Base-by-base conservation (phyloP, 2,888 invertebrate species). In the Hedya salicella region DNA sequence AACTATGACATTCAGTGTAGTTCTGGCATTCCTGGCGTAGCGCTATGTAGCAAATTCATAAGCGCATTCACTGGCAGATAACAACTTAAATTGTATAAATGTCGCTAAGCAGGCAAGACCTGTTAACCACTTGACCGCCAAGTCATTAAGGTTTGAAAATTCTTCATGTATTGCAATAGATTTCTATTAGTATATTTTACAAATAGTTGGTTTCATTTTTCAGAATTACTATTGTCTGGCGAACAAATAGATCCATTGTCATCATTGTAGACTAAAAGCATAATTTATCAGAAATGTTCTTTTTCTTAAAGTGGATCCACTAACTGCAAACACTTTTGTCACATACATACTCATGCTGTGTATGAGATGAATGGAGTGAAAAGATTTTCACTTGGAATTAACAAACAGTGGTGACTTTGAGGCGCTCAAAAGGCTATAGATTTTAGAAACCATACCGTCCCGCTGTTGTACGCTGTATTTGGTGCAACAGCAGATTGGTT, bases 401-500 rank as follows among this genome's bases (percentile, higher is more conserved):
- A 25, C 25, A 25, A 4, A 6, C 6, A 25, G 6, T n/a, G 6
- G 36, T 36, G 36, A 36, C 36, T 11, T 9, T 36, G 3, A 53
- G 60, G 60, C 16, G 48, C 60, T 61, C 66, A 73, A 73, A 72
- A 62, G 52, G 67, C 59, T 62, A 65, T 62, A 69, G 61, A 56
- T 53, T 54, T 63, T 64, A 42, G 59, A 68, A 61, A 60, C 69
- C 84, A 79, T 86, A 92, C 91, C 82, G 87, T 74, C 61, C 89
- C 89, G 70, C 78, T 83, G 68, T 77, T 84, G 69, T 87, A 90
- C 56, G 83, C 68, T 44, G 88, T 79, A 40, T 80, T 87, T 3
- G 80, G 71, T 14, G 82, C 81, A 1, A 82, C 76, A 2, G 81
- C 73, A 1, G 72, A 25, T 1, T 76, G 68, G 25, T 78, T 81